These are phyloP conservation scores for Syngnathus acus DNA, from an alignment of 2,797 vertebrate species.

Conservation along the genomic window DNA sequence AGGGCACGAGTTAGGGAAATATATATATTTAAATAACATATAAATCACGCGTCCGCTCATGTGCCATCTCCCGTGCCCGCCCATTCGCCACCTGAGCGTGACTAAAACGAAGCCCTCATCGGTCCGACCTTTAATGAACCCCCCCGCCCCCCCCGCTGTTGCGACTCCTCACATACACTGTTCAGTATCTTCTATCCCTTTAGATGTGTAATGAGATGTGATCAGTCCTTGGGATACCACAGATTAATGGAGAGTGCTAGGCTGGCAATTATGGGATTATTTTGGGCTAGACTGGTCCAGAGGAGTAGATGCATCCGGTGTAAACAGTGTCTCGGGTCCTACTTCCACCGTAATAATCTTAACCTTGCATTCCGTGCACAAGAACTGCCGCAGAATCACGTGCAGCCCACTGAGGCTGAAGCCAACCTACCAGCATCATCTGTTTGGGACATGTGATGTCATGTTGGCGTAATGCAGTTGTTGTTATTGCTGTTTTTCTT, in stretches of 20 bases:
- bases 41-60: slow-evolving; percentile 42
- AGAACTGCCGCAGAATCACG: slow-evolving; percentile 47
- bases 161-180: slow-evolving; percentile 5
- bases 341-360: slow-evolving; percentile 23
- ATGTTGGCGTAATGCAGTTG: slow-evolving; percentile 23
- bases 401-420: slow-evolving; percentile 40
- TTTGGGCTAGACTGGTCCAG: slow-evolving; percentile 15
- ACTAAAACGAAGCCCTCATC: slow-evolving; percentile 24
- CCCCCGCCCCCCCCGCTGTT: background rate
- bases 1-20: slow-evolving; percentile 33
- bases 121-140: slow-evolving; percentile 31
- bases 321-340: slow-evolving; percentile 9
- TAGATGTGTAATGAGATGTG: background rate
- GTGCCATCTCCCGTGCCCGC: slow-evolving; percentile 30
- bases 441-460: slow-evolving; percentile 48
- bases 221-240: background rate
- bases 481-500: background rate
- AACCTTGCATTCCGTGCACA: slow-evolving; percentile 41
- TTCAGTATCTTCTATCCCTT: background rate
- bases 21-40: slow-evolving; percentile 24
- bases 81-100: slow-evolving; percentile 36
- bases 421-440: slow-evolving; percentile 45
- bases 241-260: slow-evolving; percentile 15
- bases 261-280: slow-evolving; percentile 36
- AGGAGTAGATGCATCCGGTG: slow-evolving; percentile 51